Conservation (phyloP, 1,140 invertebrate genomes). For the fruit fly (Drosophila melanogaster) region Release_6_plus_ISO1_MT NT_037436.4:3107001-3107500, state of each 20-base stretch:
- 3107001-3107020: slow-evolving; percentile 18
- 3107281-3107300: slow-evolving; percentile 42
- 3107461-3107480: slow-evolving; percentile 66
- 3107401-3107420: slow-evolving; percentile 62
- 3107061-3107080: too few relatives aligned
- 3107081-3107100: background rate
- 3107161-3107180: too few relatives aligned
- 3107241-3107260: slow-evolving; percentile 7
- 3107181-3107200: too few relatives aligned
- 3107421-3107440: slow-evolving; percentile 21
- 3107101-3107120: too few relatives aligned
- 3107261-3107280: slow-evolving; percentile 54
- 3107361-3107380: slow-evolving; percentile 35
- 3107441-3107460: slow-evolving; percentile 17
- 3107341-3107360: slow-evolving; percentile 29
- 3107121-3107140: too few relatives aligned
- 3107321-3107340: slow-evolving; percentile 36
- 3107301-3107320: slow-evolving; percentile 20
- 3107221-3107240: too few relatives aligned
- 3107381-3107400: slow-evolving; percentile 53
- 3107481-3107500: slow-evolving; percentile 67
- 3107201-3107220: too few relatives aligned
- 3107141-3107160: too few relatives aligned
- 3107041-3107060: background rate
- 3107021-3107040: slow-evolving; percentile 13